Percentiles rank a stretch among this genome's conserved stretches.
Evolutionary conservation across 23 tunicate species (phyloP).

Genomic region (Oikopleura vanhoeffeni): DNA sequence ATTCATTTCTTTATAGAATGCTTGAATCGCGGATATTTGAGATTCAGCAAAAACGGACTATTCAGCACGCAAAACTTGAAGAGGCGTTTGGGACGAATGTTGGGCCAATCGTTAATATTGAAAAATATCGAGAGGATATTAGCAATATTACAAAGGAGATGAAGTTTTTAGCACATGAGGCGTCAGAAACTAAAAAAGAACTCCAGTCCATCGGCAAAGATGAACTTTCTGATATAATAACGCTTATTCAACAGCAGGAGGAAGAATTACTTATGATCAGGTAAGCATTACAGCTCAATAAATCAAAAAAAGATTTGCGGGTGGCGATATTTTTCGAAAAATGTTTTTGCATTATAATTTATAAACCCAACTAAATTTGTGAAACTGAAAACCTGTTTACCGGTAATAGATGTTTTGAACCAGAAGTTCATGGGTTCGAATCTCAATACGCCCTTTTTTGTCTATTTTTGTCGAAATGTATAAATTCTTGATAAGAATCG

Average conservation of each 20-base stretch:
- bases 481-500: no score
- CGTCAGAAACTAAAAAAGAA: not conserved
- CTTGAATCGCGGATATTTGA: not conserved
- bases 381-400: no score
- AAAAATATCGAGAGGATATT: not conserved
- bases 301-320: not conserved
- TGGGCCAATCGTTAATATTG: not conserved
- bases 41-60: not conserved
- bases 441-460: no score
- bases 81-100: not conserved
- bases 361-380: no score
- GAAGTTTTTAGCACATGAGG: not conserved
- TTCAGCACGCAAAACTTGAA: not conserved
- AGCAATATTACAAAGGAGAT: not conserved
- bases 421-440: no score
- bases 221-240: not conserved
- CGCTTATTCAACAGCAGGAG: not conserved
- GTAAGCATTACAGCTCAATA: not conserved
- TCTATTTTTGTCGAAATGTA: no score
- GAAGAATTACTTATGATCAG: not conserved
- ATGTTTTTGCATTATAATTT: no score
- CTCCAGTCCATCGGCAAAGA: not conserved
- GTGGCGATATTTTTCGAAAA: no score
- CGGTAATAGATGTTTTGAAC: no score
- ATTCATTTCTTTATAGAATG: not conserved